phyloP scores from a whole-genome alignment of 1,140 invertebrate species.

The Procambarus virginalis region DNA sequence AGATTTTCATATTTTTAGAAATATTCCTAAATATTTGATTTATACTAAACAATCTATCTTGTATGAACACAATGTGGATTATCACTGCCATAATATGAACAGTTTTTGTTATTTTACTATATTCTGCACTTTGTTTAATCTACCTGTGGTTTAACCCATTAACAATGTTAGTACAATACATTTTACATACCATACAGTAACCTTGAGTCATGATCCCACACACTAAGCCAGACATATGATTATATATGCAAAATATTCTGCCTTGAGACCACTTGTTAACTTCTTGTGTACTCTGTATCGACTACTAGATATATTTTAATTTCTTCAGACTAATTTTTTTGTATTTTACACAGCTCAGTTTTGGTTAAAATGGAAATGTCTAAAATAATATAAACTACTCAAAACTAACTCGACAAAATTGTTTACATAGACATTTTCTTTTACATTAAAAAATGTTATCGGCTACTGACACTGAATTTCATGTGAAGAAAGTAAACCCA shows the following conservation, averaged over 20 bases:
- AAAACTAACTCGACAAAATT: no score
- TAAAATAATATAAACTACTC: neutral
- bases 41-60: constrained; percentile 27
- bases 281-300: no score
- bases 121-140: neutral
- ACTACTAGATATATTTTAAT: no score
- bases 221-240: neutral
- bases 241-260: neutral
- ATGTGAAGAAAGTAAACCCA: no score
- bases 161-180: neutral
- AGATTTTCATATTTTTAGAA: neutral
- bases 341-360: neutral
- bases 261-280: neutral
- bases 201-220: constrained; percentile 10
- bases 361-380: neutral
- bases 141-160: constrained; percentile 9
- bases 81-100: constrained; percentile 12
- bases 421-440: no score
- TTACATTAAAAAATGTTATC: no score
- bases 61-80: neutral
- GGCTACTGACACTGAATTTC: no score
- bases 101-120: neutral
- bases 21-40: neutral
- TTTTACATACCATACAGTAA: neutral
- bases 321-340: no score